These are phyloP conservation scores for Dendrolimus pini DNA, from an alignment of 2,888 invertebrate species.

Conservation along the genomic window DNA sequence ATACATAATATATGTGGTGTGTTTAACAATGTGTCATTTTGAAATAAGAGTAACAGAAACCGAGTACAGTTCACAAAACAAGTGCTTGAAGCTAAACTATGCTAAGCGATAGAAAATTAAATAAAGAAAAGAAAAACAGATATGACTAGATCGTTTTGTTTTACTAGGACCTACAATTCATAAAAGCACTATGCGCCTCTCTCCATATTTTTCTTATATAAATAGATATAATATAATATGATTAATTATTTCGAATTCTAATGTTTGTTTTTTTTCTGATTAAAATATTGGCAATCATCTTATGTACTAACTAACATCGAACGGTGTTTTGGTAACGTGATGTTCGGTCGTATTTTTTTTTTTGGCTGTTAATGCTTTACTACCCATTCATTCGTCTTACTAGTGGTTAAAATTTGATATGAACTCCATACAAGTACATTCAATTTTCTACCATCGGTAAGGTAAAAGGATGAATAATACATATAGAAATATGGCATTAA, in stretches of 20 bases:
- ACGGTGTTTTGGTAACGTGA: conserved; percentile 32
- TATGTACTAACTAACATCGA: conserved; percentile 57
- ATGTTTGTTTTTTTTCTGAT: conserved; percentile 62
- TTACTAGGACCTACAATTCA: conserved; percentile 70
- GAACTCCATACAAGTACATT: too few relatives aligned
- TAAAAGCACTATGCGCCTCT: conserved; percentile 76
- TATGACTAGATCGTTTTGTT: conserved; percentile 74
- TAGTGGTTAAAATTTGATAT: too few relatives aligned
- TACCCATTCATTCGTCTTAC: too few relatives aligned
- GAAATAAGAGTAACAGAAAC: conserved; percentile 16
- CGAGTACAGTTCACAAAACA: background rate
- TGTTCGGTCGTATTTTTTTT: conserved; percentile 6
- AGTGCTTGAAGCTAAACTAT: conserved; percentile 76
- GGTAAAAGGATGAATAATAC: too few relatives aligned
- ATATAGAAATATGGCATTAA: conserved; percentile 10
- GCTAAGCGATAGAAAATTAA: conserved; percentile 71
- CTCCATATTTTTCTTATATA: conserved; percentile 71
- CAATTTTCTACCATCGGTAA: too few relatives aligned
- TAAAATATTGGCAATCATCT: conserved; percentile 74
- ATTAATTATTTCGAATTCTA: conserved; percentile 71
- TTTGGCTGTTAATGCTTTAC: too few relatives aligned
- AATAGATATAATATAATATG: conserved; percentile 71
- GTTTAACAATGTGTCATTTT: background rate
- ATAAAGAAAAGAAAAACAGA: conserved; percentile 67
- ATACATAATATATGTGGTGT: background rate